Conservation (phyloP, 2,797 vertebrate genomes). For the Zalophus californianus region DNA sequence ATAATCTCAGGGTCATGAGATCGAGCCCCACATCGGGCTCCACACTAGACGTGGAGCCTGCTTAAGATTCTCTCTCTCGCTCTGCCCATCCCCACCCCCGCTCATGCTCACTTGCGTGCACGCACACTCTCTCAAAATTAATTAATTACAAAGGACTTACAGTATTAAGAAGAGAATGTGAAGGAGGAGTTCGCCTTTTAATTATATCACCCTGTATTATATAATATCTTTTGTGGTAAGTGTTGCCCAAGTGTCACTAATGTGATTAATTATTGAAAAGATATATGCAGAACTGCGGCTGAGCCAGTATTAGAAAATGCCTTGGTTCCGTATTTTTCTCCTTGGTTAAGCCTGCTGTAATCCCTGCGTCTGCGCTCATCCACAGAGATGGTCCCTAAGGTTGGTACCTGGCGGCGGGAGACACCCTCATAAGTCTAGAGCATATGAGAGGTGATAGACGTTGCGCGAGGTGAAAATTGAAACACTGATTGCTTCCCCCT, state of each 20-base stretch:
- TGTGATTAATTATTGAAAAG: background rate
- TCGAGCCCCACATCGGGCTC: background rate
- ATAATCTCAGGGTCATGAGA: background rate
- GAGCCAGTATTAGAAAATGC: background rate
- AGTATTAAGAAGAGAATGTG: background rate
- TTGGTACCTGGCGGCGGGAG: background rate
- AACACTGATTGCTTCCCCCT: background rate
- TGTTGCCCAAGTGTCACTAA: background rate
- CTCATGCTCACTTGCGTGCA: background rate
- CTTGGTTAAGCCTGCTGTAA: background rate
- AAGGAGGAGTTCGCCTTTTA: background rate
- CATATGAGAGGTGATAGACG: rapidly evolving
- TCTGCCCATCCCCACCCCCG: background rate
- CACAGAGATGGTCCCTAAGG: background rate
- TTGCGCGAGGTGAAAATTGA: background rate
- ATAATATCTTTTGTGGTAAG: background rate
- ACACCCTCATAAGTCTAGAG: background rate
- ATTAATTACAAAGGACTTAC: background rate
- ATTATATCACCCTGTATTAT: background rate
- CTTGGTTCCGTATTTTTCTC: background rate
- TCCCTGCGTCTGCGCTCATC: background rate
- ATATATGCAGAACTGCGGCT: background rate
- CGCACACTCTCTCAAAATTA: background rate
- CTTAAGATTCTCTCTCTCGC: background rate
- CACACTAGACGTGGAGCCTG: background rate